These are phyloP conservation scores for Dreissena polymorpha DNA, from an alignment of 1,140 invertebrate species.

Conservation along the genomic window DNA sequence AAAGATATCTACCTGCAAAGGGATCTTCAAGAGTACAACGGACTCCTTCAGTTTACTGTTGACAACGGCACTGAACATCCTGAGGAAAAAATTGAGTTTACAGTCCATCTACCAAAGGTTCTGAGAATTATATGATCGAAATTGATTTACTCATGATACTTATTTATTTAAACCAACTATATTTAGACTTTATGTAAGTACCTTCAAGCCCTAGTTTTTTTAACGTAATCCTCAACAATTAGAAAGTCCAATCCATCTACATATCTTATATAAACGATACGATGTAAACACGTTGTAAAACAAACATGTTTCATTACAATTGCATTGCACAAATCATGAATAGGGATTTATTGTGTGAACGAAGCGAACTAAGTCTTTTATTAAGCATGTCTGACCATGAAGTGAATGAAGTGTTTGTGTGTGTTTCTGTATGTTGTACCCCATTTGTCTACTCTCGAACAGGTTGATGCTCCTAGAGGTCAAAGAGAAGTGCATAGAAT, in stretches of 20 bases:
- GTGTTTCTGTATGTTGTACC: no score
- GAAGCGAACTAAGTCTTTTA: no score
- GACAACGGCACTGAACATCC: not conserved
- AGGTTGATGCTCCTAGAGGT: no score
- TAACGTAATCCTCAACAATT: not conserved
- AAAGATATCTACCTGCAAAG: slow-evolving; percentile 30
- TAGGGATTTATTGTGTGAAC: no score
- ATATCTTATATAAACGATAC: not conserved
- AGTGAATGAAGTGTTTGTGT: no score
- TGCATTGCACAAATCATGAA: no score
- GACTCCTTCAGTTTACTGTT: not conserved
- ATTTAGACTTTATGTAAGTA: not conserved
- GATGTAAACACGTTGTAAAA: no score
- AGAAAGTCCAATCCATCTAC: not conserved
- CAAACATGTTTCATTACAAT: no score
- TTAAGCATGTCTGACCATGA: no score
- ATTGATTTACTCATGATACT: not conserved
- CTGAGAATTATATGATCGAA: not conserved
- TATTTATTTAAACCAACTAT: not conserved
- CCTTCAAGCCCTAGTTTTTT: not conserved
- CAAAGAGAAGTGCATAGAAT: no score
- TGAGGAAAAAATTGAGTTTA: not conserved
- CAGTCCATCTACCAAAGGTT: slow-evolving; percentile 28
- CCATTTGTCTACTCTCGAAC: no score
- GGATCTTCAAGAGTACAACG: slow-evolving; percentile 25